Percentiles rank a stretch among this genome's conserved stretches.
phyloP scores from a whole-genome alignment of 1,140 invertebrate genomes.

The Lanistes nyassanus region DNA sequence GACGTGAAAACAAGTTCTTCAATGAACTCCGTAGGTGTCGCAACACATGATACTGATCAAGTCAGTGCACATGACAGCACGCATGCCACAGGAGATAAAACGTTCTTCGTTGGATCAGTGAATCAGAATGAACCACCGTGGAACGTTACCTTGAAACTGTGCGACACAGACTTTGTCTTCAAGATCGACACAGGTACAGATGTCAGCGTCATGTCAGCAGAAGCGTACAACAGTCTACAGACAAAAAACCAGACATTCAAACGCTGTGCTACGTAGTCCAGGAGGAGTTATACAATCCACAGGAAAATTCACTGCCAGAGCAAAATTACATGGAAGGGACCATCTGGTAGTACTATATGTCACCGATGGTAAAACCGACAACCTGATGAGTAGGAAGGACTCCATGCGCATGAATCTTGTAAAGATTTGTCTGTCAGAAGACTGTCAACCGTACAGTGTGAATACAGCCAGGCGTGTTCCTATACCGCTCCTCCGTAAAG shows the following conservation, averaged over 20 bases:
- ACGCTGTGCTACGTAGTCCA: not conserved
- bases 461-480: slow-evolving; percentile 52
- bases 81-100: too few relatives aligned
- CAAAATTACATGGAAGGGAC: not conserved
- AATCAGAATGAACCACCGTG: too few relatives aligned
- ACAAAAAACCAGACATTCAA: not conserved
- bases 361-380: not conserved
- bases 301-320: slow-evolving; percentile 9
- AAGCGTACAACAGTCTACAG: not conserved
- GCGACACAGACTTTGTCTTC: too few relatives aligned
- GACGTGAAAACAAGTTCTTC: too few relatives aligned
- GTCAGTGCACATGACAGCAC: too few relatives aligned
- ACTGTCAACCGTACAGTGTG: slow-evolving; percentile 31
- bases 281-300: not conserved
- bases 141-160: too few relatives aligned
- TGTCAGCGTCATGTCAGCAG: not conserved
- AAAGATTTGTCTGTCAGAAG: slow-evolving; percentile 36
- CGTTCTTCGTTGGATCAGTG: too few relatives aligned
- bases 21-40: too few relatives aligned
- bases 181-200: slow-evolving; percentile 3
- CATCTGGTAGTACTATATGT: not conserved
- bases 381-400: not conserved
- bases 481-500: slow-evolving; percentile 45
- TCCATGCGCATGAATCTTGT: slow-evolving; percentile 16
- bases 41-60: too few relatives aligned